Evolutionary conservation across 2,113 vertebrate genomes (phyloP), one percentile per base, ranked within the genome.

Genomic region (Pedionomus torquatus): DNA sequence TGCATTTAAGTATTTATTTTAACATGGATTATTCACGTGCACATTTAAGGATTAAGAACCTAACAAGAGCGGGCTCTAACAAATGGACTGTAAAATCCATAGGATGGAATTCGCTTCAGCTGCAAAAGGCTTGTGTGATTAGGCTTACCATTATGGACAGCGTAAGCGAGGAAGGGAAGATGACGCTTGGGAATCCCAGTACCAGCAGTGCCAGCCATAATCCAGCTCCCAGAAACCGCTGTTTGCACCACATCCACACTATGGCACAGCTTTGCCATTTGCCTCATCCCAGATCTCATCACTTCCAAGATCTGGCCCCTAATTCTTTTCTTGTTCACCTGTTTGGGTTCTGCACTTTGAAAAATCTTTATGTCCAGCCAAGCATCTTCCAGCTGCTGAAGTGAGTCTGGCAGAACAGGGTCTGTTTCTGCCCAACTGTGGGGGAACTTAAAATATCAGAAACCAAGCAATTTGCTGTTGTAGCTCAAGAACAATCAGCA

Each of bases 1-100:
- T 55, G 13, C 43, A 71, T 30, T 84, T 85, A 91, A 90, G 25
- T 82, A 91, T 70, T 95, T 89, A 76, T 89, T 93, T 91, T 66
- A 83, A 69, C 46, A 60, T 3, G 9, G 43, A 63, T 87, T 64
- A 77, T 63, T 95, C 35, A 46, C 37, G 18, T 39, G 43, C 17
- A 1, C 60, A 74, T 72, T 91, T 90, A 94, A 88, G 65, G 82
- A 89, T 72, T 79, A 93, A 75, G 60, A 95, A 81, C 48, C 26
- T 89, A 94, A 75, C 46, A 82, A 83, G 60, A 90, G 26, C 9
- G 68, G 51, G 33, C 46, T 86, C 21, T 81, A 86, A 87, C 20
- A 17, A 83, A 71, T 21, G 61, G 49, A 83, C 71, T 83, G 83
- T 17, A 80, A 96, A 96, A 87, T 52, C 48, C 69, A 89, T 54